Evolutionary conservation across 92 coral and sea anemone genomes (phyloP), one percentile per base, ranked within the genome.

Genomic region (Epizoanthus ramosus): DNA sequence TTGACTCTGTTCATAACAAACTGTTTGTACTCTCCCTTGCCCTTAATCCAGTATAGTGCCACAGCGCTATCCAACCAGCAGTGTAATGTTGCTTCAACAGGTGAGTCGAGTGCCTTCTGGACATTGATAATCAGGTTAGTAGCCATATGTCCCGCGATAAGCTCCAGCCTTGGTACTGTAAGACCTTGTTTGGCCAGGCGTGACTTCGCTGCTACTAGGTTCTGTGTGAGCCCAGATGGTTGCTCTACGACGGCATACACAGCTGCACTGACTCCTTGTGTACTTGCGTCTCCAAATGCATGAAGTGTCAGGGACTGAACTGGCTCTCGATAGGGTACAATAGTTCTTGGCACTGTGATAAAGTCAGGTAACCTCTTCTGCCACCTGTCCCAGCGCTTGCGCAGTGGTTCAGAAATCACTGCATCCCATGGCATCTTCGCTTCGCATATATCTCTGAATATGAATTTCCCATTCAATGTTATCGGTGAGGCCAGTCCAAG

Each of bases 361-460:
- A 0, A 31, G 19, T 22, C 43, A 15, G 57, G 75, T 70, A 70
- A 39, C 0, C 17, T 19, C 22, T 25, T 19, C 7, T 14, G 3
- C 75, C 75, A 70, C 75, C n/a, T 13, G 43, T 21, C 31, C 75
- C 75, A 70, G 14, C 43, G 75, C 43, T 70, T 70, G 43, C 25
- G 33, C 57, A 70, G 19, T 21, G 21, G 35, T 31, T n/a, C 35
- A 28, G 75, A 47, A 22, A 70, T 54, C 19, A 43, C 79, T 24
- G 79, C 79, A 45, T 73, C 79, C 79, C 79, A 73, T 16, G 79
- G 60, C 43, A 73, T 45, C 31, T 73, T 73, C 28, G 79, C 79
- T 7, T 73, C 79, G 43, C 61, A 73, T 58, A 73, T 31, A 22
- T 73, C 79, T 22, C 79, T 54, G n/a, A 41, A 73, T 45, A 37